Percentiles rank a stretch among this genome's conserved stretches.
Evolutionary conservation across 2,888 invertebrate genomes (phyloP).

Genomic region (Acleris holmiana): DNA sequence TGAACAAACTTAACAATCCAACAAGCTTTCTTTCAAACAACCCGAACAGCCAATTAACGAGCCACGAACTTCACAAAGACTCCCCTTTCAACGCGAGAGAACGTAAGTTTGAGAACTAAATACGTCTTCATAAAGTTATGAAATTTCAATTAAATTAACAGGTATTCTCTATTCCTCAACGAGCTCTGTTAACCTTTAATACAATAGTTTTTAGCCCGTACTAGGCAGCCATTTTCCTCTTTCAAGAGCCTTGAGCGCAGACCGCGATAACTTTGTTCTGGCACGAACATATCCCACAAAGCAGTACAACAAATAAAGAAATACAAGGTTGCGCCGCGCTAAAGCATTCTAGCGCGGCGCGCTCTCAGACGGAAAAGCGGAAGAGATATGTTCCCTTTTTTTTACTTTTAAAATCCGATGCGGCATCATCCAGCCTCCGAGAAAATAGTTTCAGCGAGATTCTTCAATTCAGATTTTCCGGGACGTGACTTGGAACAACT

Average conservation of each 20-base stretch:
- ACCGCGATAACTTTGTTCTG: constrained; percentile 60
- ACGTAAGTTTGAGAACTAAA: constrained; percentile 6
- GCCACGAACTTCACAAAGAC: constrained; percentile 5
- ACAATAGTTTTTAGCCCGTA: constrained; percentile 19
- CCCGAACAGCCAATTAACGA: constrained; percentile 4
- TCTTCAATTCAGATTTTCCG: constrained; percentile 33
- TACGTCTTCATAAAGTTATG: constrained; percentile 33
- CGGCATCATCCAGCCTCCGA: constrained; percentile 35
- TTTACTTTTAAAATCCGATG: constrained; percentile 49
- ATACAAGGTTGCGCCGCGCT: constrained; percentile 43
- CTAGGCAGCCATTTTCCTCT: constrained; percentile 28
- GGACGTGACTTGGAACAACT: constrained; percentile 34
- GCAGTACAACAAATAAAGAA: constrained; percentile 56
- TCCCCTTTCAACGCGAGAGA: constrained; percentile 5
- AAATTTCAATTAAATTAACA: constrained; percentile 29
- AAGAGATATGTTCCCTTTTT: constrained; percentile 48
- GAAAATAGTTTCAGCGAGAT: constrained; percentile 32
- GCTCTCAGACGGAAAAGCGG: constrained; percentile 44
- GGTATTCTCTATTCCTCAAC: constrained; percentile 8
- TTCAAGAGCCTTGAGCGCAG: constrained; percentile 46
- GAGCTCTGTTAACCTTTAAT: constrained; percentile 4
- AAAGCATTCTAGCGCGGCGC: constrained; percentile 41
- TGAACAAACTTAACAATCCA: too few species aligned
- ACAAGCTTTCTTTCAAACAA: background rate
- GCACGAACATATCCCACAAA: constrained; percentile 52